Percentiles rank a stretch among this genome's conserved stretches.
Evolutionary conservation across 1,140 invertebrate species (phyloP).

Genomic region (Popillia japonica): DNA sequence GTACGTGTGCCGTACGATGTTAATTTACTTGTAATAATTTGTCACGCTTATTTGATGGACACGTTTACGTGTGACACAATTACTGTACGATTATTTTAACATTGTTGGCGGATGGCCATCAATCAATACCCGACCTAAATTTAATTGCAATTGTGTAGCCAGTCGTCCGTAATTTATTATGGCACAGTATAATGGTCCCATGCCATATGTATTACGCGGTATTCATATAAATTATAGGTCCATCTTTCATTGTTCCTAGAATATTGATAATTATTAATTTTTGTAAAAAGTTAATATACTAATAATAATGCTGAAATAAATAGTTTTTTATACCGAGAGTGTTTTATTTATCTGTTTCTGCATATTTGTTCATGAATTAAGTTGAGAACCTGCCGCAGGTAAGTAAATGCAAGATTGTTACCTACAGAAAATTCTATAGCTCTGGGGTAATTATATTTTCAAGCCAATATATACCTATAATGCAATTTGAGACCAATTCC

Average conservation of each 20-base stretch:
- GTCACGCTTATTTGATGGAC: neutral
- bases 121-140: conserved; percentile 7
- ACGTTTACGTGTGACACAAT: conserved; percentile 3
- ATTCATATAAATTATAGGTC: neutral
- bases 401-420: too few relatives aligned
- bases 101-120: conserved; percentile 5
- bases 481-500: too few relatives aligned
- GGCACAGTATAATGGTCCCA: neutral
- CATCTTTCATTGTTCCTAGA: neutral
- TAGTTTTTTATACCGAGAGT: neutral
- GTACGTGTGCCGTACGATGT: neutral
- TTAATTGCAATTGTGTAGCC: conserved; percentile 22
- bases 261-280: neutral
- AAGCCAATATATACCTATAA: too few relatives aligned
- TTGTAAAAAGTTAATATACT: neutral
- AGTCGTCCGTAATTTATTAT: conserved; percentile 22
- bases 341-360: neutral
- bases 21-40: conserved; percentile 26
- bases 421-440: too few relatives aligned
- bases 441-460: too few relatives aligned
- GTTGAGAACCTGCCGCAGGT: too few relatives aligned
- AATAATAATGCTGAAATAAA: conserved; percentile 5
- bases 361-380: too few relatives aligned
- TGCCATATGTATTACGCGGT: neutral
- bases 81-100: conserved; percentile 26